phyloP scores from a whole-genome alignment of 2,113 vertebrate species.

The Hemiscyllium ocellatum region DNA sequence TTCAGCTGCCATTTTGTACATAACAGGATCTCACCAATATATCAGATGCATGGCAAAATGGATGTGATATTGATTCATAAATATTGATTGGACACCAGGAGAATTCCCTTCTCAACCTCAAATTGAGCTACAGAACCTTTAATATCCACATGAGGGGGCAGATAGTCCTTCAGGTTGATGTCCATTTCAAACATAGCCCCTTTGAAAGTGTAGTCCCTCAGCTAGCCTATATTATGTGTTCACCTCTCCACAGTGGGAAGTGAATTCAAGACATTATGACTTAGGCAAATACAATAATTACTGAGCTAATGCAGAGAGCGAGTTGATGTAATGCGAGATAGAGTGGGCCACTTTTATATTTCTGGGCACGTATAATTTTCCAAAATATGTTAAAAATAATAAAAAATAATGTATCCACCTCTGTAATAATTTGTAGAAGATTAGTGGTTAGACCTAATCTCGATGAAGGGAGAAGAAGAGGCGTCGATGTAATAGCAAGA shows the following conservation, averaged over 20 bases:
- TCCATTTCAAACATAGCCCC: not conserved
- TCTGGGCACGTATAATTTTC: no score
- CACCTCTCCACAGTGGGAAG: not conserved
- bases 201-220: not conserved
- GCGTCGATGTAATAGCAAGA: no score
- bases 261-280: no score
- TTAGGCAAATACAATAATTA: no score
- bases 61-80: not conserved
- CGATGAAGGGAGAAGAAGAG: no score
- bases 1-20: not conserved
- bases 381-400: no score
- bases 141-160: not conserved
- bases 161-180: not conserved
- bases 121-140: not conserved
- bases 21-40: not conserved
- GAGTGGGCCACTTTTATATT: no score
- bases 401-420: no score
- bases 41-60: not conserved
- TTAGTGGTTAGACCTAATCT: no score
- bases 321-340: no score
- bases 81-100: not conserved
- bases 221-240: not conserved
- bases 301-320: no score
- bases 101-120: not conserved
- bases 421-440: no score